A percentile compares a stretch with the other conserved stretches of the same genome.
Conservation (phyloP, 2,797 vertebrate genomes). For the Sebastes minor region DNA sequence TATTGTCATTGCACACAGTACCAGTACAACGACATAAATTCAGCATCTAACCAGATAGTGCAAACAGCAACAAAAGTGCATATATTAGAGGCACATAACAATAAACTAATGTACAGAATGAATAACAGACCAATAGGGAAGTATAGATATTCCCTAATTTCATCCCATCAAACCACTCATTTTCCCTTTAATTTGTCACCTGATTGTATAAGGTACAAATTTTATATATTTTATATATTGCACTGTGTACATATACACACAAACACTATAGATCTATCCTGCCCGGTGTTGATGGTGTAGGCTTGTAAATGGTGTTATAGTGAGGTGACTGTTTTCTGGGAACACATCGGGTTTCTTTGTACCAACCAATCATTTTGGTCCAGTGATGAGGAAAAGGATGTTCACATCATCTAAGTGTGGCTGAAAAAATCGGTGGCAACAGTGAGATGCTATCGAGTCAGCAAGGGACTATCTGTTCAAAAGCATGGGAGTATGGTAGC, state of each 20-base stretch:
- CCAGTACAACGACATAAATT: background rate
- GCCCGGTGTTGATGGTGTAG: background rate
- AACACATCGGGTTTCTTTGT: slow-evolving; percentile 1
- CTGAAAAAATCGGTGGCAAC: slow-evolving; percentile 3
- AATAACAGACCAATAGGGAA: background rate
- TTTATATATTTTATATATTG: background rate
- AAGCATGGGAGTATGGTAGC: background rate
- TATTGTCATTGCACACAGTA: background rate
- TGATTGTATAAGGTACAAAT: background rate
- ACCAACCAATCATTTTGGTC: slow-evolving; percentile 1
- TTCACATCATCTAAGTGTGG: slow-evolving; percentile 15
- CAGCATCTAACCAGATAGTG: background rate
- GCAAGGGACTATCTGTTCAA: background rate
- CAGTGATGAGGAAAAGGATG: slow-evolving; percentile 4
- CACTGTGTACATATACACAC: background rate
- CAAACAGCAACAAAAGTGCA: background rate
- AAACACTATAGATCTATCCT: background rate
- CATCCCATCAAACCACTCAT: background rate
- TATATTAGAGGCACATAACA: background rate
- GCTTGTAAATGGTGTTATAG: background rate
- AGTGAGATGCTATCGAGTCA: background rate
- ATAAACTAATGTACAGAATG: background rate
- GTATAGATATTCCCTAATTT: background rate
- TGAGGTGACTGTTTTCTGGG: background rate
- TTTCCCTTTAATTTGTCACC: background rate